phyloP scores from a whole-genome alignment of 2,888 invertebrate species.

The Phlogophora meticulosa region DNA sequence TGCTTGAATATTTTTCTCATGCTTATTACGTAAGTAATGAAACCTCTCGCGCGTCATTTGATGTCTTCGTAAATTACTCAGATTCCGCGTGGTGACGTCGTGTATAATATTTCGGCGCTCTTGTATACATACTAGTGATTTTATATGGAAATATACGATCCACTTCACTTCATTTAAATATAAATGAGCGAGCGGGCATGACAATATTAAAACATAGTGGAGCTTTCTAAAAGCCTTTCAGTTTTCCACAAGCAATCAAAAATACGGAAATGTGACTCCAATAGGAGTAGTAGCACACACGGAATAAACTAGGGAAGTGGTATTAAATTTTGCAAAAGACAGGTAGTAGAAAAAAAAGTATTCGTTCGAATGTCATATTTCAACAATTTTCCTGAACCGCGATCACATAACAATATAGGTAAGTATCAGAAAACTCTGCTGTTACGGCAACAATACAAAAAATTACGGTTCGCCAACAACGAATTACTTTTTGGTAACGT shows the following conservation, averaged over 20 bases:
- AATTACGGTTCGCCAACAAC: constrained; percentile 18
- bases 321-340: constrained; percentile 6
- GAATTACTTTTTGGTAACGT: constrained; percentile 31
- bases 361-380: neutral
- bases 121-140: constrained; percentile 6
- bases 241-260: constrained; percentile 32
- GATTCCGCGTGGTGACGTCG: constrained; percentile 12
- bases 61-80: constrained; percentile 31
- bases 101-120: constrained; percentile 38
- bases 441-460: constrained; percentile 15
- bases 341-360: neutral
- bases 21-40: constrained; percentile 64
- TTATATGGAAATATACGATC: constrained; percentile 17
- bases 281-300: constrained; percentile 6
- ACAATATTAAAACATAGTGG: constrained; percentile 46
- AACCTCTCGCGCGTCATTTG: constrained; percentile 33
- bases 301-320: constrained; percentile 4
- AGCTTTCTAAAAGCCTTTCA: constrained; percentile 62
- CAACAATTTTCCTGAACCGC: neutral
- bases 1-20: constrained; percentile 68
- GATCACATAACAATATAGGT: neutral
- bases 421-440: constrained; percentile 4
- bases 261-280: constrained; percentile 18
- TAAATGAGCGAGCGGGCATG: constrained; percentile 28
- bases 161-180: constrained; percentile 43